phyloP scores from a whole-genome alignment of 2,113 vertebrate species.

The Sardina pilchardus region DNA sequence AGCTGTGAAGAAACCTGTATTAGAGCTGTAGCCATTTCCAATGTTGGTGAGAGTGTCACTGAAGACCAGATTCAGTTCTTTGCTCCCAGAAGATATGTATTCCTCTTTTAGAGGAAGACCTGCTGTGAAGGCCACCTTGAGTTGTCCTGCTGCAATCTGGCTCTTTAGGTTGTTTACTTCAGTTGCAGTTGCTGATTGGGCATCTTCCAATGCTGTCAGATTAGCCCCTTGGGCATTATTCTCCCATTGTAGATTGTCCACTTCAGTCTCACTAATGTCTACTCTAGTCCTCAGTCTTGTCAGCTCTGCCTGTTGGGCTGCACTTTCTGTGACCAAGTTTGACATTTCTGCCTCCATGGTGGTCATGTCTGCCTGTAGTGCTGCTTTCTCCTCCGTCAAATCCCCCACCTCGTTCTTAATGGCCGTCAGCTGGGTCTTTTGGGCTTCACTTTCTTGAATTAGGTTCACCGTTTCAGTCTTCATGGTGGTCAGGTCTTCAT shows the following conservation, averaged over 20 bases:
- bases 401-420: too few relatives aligned
- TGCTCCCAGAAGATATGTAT: neutral
- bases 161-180: neutral
- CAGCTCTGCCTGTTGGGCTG: neutral
- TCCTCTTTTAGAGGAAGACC: neutral
- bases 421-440: too few relatives aligned
- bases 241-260: neutral
- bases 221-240: neutral
- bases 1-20: neutral
- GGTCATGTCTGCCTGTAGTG: neutral
- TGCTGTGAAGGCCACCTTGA: neutral
- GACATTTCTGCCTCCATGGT: neutral
- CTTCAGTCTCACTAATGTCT: neutral
- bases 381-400: too few relatives aligned
- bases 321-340: neutral
- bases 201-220: neutral
- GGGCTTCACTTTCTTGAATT: too few relatives aligned
- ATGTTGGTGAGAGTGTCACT: neutral
- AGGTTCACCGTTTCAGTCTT: too few relatives aligned
- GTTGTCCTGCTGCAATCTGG: neutral
- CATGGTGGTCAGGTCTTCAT: too few relatives aligned
- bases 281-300: neutral
- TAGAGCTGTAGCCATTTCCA: neutral
- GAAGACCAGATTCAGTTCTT: neutral
- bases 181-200: neutral